Conservation (phyloP, 2,797 vertebrate species). For the Pogoniulus pusillus region DNA sequence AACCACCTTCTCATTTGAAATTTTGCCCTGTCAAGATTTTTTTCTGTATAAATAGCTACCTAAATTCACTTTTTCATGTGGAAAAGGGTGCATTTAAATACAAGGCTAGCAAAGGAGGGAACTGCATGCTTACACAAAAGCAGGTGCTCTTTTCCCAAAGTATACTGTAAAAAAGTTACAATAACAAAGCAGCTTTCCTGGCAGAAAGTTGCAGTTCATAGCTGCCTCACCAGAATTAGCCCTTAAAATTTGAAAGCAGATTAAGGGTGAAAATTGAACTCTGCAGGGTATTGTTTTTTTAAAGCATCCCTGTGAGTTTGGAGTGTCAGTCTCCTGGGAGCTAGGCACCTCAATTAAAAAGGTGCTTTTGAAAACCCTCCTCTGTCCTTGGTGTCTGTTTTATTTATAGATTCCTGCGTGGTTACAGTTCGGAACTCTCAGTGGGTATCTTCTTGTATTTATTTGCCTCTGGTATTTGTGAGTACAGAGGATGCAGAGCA, state of each 20-base stretch:
- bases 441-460: not conserved
- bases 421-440: not conserved
- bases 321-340: conserved; percentile 12
- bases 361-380: conserved; percentile 47
- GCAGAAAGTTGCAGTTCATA: not conserved
- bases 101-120: not conserved
- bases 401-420: conserved; percentile 40
- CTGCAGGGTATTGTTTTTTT: conserved; percentile 49
- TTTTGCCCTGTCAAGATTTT: not conserved
- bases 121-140: not conserved
- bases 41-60: not conserved
- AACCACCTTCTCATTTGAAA: not conserved
- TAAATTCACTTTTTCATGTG: not conserved
- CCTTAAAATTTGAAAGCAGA: conserved; percentile 43
- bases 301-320: conserved; percentile 52
- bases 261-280: conserved; percentile 59
- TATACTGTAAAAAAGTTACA: not conserved
- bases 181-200: not conserved
- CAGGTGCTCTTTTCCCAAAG: not conserved
- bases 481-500: not conserved
- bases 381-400: not conserved
- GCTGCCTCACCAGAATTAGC: conserved; percentile 9
- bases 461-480: not conserved
- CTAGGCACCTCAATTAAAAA: conserved; percentile 33
- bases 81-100: not conserved